Percentiles rank a stretch among this genome's conserved stretches.
Evolutionary conservation across 2,113 vertebrate genomes (phyloP).

Genomic region (Indicator maculatus): DNA sequence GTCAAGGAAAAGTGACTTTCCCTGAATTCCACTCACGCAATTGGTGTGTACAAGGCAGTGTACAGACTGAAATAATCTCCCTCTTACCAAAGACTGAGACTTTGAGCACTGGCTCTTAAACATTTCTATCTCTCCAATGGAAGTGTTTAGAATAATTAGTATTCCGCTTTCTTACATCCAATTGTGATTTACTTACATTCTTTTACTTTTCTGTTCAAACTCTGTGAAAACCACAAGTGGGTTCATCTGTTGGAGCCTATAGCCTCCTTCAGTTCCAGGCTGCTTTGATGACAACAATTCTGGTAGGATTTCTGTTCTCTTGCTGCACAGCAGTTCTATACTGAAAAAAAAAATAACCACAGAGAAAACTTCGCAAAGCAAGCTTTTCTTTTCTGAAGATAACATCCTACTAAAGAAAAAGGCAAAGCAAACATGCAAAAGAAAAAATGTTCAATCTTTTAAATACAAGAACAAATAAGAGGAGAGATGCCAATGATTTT

Average conservation of each 20-base stretch:
- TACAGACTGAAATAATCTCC: background rate
- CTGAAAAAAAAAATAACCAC: background rate
- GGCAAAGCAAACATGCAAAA: background rate
- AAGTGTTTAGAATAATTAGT: too few relatives aligned
- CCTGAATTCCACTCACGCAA: background rate
- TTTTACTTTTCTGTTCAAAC: too few relatives aligned
- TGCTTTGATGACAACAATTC: background rate
- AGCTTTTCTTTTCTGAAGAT: background rate
- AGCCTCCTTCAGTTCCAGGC: background rate
- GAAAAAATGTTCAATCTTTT: background rate
- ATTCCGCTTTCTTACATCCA: too few relatives aligned
- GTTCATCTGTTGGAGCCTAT: background rate
- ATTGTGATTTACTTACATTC: too few relatives aligned
- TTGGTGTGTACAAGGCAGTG: background rate
- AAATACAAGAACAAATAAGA: background rate
- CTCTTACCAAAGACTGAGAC: too few relatives aligned
- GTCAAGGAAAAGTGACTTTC: background rate
- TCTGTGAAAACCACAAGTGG: background rate
- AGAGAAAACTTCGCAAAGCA: background rate
- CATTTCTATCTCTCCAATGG: too few relatives aligned
- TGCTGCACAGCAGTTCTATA: background rate
- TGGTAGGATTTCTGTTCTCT: background rate
- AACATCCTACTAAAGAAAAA: background rate
- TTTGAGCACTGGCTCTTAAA: too few relatives aligned
- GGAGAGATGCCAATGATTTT: background rate